Conservation (phyloP, 35 echinoderm and acorn worm species). For the Patiria miniata region DNA sequence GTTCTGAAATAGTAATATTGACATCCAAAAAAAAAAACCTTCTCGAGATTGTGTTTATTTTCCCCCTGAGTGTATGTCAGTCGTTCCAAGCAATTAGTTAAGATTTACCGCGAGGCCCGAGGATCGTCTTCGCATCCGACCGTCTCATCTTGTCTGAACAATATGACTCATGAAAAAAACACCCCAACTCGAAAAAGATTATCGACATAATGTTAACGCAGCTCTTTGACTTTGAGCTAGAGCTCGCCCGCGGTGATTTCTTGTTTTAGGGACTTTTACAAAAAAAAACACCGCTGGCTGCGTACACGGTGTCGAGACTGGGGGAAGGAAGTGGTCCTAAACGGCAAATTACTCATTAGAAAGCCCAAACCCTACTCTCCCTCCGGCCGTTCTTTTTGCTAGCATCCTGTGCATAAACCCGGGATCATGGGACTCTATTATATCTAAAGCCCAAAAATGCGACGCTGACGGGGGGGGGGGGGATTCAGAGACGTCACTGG, state of each 20-base stretch:
- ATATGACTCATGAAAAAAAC: too few species aligned
- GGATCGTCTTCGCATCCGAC: too few species aligned
- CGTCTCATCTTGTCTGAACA: too few species aligned
- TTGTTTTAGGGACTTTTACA: not conserved
- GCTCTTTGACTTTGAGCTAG: too few species aligned
- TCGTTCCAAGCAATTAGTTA: conserved; percentile 16
- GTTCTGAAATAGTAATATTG: too few species aligned
- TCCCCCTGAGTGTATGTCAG: too few species aligned
- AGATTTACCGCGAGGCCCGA: not conserved
- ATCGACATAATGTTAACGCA: too few species aligned
- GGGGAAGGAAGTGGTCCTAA: not conserved
- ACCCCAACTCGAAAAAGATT: too few species aligned
- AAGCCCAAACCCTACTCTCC: not conserved
- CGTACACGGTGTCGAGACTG: not conserved
- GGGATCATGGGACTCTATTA: not conserved
- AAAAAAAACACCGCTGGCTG: not conserved
- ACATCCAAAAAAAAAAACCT: too few species aligned
- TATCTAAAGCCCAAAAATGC: too few species aligned
- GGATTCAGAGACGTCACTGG: not conserved
- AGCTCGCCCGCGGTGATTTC: not conserved
- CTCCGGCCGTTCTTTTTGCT: not conserved
- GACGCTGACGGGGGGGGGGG: too few species aligned
- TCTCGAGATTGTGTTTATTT: too few species aligned
- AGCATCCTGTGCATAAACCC: conserved; percentile 4
- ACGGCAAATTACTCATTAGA: conserved; percentile 26